A percentile compares a stretch with the other conserved stretches of the same genome.
These are phyloP conservation scores for Hemithea aestivaria DNA, from an alignment of 2,888 invertebrate species.

Conservation along the genomic window DNA sequence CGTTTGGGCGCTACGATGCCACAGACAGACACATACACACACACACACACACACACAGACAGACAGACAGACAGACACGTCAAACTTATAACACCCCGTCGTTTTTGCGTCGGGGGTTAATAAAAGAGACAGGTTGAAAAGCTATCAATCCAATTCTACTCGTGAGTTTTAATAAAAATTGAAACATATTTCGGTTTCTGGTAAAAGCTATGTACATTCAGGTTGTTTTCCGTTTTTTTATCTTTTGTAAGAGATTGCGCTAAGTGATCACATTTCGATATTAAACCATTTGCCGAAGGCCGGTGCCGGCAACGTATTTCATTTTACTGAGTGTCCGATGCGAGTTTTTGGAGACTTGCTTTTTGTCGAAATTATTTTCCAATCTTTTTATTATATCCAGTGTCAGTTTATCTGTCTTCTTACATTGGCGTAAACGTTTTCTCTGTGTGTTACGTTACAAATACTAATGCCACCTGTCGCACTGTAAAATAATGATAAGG, in stretches of 20 bases:
- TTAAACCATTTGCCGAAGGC: slow-evolving; percentile 78
- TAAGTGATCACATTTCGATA: slow-evolving; percentile 80
- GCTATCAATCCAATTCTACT: slow-evolving; percentile 57
- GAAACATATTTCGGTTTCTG: slow-evolving; percentile 69
- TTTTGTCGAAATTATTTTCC: slow-evolving; percentile 73
- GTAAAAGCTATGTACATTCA: slow-evolving; percentile 70
- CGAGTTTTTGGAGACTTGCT: slow-evolving; percentile 72
- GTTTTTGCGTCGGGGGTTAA: too few species aligned
- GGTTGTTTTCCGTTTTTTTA: slow-evolving; percentile 61
- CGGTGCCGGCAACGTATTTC: slow-evolving; percentile 76
- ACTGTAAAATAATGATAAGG: too few species aligned
- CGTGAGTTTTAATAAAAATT: slow-evolving; percentile 62
- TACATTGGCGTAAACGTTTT: slow-evolving; percentile 31
- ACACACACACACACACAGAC: too few species aligned
- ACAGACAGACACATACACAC: too few species aligned
- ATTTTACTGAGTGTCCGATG: slow-evolving; percentile 78
- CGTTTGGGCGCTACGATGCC: too few species aligned
- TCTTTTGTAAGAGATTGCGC: slow-evolving; percentile 77
- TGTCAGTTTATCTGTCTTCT: slow-evolving; percentile 55
- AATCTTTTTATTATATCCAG: slow-evolving; percentile 67
- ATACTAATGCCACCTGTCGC: too few species aligned
- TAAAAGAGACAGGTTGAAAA: slow-evolving; percentile 50
- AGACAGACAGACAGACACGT: too few species aligned
- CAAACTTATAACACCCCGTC: too few species aligned
- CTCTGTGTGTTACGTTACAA: neutral